Conservation (phyloP, 2,797 vertebrate species). For the Chaetodon trifasciatus region DNA sequence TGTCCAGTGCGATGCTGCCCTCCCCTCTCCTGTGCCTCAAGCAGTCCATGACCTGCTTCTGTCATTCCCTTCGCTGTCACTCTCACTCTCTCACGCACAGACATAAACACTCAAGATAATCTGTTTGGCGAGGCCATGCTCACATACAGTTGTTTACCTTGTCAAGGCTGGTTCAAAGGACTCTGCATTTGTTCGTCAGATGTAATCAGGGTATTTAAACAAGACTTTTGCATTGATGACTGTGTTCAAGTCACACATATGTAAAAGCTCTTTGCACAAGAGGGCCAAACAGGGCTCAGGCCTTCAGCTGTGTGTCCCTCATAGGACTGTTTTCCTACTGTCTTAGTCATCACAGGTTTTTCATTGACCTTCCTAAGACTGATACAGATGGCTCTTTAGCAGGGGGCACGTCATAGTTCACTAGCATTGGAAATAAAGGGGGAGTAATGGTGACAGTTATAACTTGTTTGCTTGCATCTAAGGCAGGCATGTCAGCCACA, state of each 20-base stretch:
- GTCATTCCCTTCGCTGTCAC: slow-evolving; percentile 41
- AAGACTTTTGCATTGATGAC: not conserved
- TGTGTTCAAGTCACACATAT: not conserved
- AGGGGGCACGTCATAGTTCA: not conserved
- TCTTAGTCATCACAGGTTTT: slow-evolving; percentile 13
- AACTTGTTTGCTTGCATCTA: not conserved
- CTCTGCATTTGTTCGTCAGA: not conserved
- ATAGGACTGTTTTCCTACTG: not conserved
- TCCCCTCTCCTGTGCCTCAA: slow-evolving; percentile 23
- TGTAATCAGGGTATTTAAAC: slow-evolving; percentile 1
- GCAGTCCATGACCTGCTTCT: slow-evolving; percentile 55
- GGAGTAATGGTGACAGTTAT: not conserved
- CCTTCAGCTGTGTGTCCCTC: not conserved
- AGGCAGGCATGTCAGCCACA: too few relatives aligned
- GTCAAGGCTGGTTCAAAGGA: slow-evolving; percentile 21
- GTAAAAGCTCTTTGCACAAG: not conserved
- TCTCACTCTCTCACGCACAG: slow-evolving; percentile 29
- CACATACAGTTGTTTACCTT: slow-evolving; percentile 12
- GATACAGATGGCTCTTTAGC: not conserved
- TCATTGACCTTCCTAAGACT: not conserved
- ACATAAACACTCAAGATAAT: slow-evolving; percentile 39
- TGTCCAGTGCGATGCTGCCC: slow-evolving; percentile 20
- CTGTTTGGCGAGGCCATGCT: slow-evolving; percentile 20
- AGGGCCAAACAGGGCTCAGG: not conserved
- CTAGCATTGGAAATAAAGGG: not conserved